Conservation (phyloP, 2,888 invertebrate species). For the Stictocephala bisonia region DNA sequence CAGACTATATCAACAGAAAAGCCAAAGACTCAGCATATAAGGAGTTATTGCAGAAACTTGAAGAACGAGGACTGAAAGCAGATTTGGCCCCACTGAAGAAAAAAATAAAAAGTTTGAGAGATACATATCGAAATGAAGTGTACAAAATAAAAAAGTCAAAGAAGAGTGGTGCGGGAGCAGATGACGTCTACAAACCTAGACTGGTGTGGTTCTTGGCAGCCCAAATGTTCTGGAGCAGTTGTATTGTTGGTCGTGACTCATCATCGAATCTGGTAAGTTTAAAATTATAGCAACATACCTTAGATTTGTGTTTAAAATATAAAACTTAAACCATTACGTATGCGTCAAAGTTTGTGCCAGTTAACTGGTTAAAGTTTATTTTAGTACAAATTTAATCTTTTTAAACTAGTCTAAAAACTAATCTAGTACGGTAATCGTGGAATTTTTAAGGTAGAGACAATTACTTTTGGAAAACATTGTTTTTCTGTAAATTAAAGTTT, state of each 20-base stretch:
- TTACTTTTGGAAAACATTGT: conserved; percentile 4
- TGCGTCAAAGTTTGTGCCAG: conserved; percentile 1
- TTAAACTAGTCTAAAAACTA: no score
- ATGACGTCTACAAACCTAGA: conserved; percentile 30
- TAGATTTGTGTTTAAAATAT: neutral
- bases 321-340: neutral
- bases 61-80: conserved; percentile 20
- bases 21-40: conserved; percentile 31
- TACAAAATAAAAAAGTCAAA: conserved; percentile 23
- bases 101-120: conserved; percentile 27
- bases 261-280: conserved; percentile 44
- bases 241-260: conserved; percentile 28
- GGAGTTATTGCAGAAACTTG: conserved; percentile 15
- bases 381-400: no score
- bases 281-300: conserved; percentile 11
- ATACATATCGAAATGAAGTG: conserved; percentile 30
- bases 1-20: conserved; percentile 36
- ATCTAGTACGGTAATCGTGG: neutral
- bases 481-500: neutral
- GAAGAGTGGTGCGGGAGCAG: conserved; percentile 19
- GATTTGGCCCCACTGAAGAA: conserved; percentile 6
- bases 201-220: conserved; percentile 38
- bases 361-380: neutral
- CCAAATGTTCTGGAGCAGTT: conserved; percentile 35
- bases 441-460: conserved; percentile 10